Evolutionary conservation across 1,140 invertebrate species (phyloP).

Genomic region (Brachionus angularis): DNA sequence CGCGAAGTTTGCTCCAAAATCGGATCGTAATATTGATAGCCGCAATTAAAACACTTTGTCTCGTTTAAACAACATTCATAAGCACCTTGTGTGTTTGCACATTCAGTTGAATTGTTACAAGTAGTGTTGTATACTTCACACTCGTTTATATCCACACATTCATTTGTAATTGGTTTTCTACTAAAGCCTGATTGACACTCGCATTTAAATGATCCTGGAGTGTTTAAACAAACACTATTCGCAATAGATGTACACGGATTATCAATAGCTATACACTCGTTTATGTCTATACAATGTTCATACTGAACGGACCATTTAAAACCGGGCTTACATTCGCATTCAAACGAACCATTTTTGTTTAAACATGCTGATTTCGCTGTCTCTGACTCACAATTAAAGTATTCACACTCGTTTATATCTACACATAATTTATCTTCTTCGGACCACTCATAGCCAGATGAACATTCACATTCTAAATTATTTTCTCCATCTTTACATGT

Average conservation of each 20-base stretch:
- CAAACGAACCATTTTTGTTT: background rate
- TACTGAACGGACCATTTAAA: slow-evolving; percentile 1
- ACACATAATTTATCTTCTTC: background rate
- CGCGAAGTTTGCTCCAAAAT: background rate
- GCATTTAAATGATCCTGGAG: background rate
- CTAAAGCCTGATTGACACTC: background rate
- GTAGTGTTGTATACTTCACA: background rate
- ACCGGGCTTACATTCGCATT: background rate
- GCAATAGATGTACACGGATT: background rate
- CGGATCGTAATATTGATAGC: slow-evolving; percentile 12
- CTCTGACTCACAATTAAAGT: too few species aligned
- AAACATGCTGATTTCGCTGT: background rate
- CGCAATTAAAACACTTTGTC: slow-evolving; percentile 9
- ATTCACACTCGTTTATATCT: background rate
- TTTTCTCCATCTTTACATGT: too few species aligned
- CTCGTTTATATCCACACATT: background rate
- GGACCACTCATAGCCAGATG: background rate
- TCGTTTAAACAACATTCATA: slow-evolving; percentile 6
- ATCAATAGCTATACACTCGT: background rate
- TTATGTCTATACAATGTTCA: slow-evolving; percentile 13
- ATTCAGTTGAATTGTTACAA: slow-evolving; percentile 3
- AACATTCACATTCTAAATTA: slow-evolving; percentile 18
- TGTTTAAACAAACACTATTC: slow-evolving; percentile 1
- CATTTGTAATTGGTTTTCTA: background rate
- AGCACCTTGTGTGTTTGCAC: background rate